Conservation (phyloP, 2,888 invertebrate species). For the Tridacna gigas region DNA sequence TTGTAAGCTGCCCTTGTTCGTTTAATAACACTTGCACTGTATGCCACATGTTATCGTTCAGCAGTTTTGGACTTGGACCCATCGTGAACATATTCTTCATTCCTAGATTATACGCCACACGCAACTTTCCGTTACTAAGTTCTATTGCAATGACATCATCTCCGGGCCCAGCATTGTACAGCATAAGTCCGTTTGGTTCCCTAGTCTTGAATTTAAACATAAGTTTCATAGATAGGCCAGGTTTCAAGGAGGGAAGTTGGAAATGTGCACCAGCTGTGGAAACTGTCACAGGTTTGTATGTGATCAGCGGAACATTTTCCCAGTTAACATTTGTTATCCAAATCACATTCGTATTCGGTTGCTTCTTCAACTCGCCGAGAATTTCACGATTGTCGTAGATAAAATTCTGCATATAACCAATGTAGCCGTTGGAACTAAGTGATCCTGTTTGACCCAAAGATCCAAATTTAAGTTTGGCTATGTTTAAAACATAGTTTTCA, state of each 20-base stretch:
- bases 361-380: slow-evolving; percentile 61
- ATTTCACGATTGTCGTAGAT: slow-evolving; percentile 72
- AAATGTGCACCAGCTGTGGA: slow-evolving; percentile 67
- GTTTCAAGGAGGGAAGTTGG: slow-evolving; percentile 66
- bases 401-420: slow-evolving; percentile 79
- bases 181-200: slow-evolving; percentile 75
- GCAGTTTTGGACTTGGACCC: slow-evolving; percentile 49
- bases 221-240: slow-evolving; percentile 66
- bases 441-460: slow-evolving; percentile 51
- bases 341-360: slow-evolving; percentile 49
- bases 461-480: slow-evolving; percentile 74
- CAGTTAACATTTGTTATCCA: slow-evolving; percentile 56
- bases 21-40: slow-evolving; percentile 67
- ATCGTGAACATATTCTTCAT: slow-evolving; percentile 53
- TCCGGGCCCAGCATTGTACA: slow-evolving; percentile 74
- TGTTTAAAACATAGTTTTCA: slow-evolving; percentile 70
- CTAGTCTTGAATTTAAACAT: slow-evolving; percentile 79
- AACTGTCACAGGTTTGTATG: slow-evolving; percentile 76
- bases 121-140: slow-evolving; percentile 78
- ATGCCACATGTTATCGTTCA: slow-evolving; percentile 81
- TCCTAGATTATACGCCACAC: slow-evolving; percentile 79
- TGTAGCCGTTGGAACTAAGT: slow-evolving; percentile 57
- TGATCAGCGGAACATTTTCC: slow-evolving; percentile 59
- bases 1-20: slow-evolving; percentile 65
- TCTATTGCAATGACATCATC: slow-evolving; percentile 79